Evolutionary conservation across 2,113 vertebrate genomes (phyloP).

Genomic region (Thunnus maccoyii): DNA sequence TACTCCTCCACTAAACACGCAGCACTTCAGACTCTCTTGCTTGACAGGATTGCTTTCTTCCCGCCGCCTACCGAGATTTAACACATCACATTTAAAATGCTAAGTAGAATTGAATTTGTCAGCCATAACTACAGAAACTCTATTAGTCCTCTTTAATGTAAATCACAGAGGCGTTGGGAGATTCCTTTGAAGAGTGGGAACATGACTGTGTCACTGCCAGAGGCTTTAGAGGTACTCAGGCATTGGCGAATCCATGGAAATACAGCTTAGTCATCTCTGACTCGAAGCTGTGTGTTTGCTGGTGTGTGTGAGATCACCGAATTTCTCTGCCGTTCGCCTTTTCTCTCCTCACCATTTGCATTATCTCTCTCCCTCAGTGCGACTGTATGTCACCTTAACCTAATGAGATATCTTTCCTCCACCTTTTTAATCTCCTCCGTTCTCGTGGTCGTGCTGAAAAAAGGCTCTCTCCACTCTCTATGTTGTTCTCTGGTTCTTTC

Average conservation of each 20-base stretch:
- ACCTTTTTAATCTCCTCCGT: slow-evolving; percentile 24
- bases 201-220: slow-evolving; percentile 47
- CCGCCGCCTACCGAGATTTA: slow-evolving; percentile 34
- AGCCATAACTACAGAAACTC: slow-evolving; percentile 57
- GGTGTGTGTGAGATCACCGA: slow-evolving; percentile 47
- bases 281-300: slow-evolving; percentile 46
- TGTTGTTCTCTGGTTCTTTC: slow-evolving; percentile 30
- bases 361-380: slow-evolving; percentile 26
- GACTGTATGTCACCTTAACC: slow-evolving; percentile 38
- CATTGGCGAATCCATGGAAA: slow-evolving; percentile 45
- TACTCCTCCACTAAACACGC: slow-evolving; percentile 48
- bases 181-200: slow-evolving; percentile 68
- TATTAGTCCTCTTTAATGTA: slow-evolving; percentile 67
- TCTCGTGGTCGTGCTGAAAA: slow-evolving; percentile 5
- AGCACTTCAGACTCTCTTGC: slow-evolving; percentile 23
- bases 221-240: slow-evolving; percentile 60
- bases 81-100: slow-evolving; percentile 61
- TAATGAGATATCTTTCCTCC: slow-evolving; percentile 47
- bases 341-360: neutral
- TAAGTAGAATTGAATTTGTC: slow-evolving; percentile 66
- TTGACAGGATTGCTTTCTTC: slow-evolving; percentile 31
- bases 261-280: slow-evolving; percentile 74
- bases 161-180: slow-evolving; percentile 55
- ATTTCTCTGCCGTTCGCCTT: slow-evolving; percentile 9
- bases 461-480: slow-evolving; percentile 35